Conservation (phyloP, 2,888 invertebrate species). For the Tupiocoris notatus region DNA sequence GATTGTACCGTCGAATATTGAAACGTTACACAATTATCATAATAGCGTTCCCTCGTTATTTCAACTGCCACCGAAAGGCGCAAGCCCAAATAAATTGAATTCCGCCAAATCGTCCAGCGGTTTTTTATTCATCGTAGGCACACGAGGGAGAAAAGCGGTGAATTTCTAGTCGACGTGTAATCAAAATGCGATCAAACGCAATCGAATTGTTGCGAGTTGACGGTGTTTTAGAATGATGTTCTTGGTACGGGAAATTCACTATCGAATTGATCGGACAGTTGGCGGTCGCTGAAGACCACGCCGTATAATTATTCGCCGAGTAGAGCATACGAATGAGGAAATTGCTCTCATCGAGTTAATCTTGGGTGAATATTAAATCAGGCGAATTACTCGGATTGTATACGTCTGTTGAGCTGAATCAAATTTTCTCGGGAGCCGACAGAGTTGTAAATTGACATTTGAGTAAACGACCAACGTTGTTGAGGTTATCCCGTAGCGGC, state of each 20-base stretch:
- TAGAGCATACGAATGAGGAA: not conserved
- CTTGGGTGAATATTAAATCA: not conserved
- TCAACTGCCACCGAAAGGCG: not conserved
- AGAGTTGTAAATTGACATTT: not conserved
- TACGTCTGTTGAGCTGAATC: not conserved
- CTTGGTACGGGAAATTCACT: not conserved
- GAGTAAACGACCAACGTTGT: too few species aligned
- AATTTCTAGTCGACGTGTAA: not conserved
- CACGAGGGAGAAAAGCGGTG: not conserved
- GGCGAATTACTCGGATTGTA: not conserved
- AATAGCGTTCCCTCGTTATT: not conserved
- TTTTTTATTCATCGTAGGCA: not conserved
- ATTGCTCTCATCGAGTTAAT: not conserved
- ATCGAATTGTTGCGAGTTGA: not conserved
- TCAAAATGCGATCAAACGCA: not conserved
- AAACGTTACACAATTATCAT: too few species aligned
- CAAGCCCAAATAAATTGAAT: not conserved
- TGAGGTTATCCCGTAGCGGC: too few species aligned
- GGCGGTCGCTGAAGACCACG: not conserved
- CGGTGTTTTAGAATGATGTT: not conserved
- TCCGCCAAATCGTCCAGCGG: not conserved
- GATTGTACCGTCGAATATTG: too few species aligned
- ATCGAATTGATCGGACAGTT: not conserved
- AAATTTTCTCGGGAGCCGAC: not conserved
- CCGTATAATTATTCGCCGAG: not conserved